Base-by-base conservation (phyloP, 2,888 invertebrate genomes). In the Apodemia zela region DNA sequence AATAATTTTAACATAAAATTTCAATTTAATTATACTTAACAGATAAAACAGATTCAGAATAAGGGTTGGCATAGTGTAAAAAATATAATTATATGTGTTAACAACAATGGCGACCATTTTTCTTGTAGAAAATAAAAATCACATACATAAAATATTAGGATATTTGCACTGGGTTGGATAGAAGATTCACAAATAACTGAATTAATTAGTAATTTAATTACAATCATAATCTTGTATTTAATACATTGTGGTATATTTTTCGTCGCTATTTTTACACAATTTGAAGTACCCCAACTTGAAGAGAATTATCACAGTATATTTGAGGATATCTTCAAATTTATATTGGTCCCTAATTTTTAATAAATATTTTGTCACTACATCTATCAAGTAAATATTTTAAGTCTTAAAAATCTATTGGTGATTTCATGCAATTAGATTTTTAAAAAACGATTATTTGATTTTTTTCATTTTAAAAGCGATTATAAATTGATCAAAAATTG, bases 261-360 rank as follows among this genome's bases (percentile, higher is more conserved):
- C 25, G 54, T 60, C 63, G 62, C 63, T 63, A 68, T 65, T 66
- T 62, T 62, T 69, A 67, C 66, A 75, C 67, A 79, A 84, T 85
- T 87, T 88, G 89, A 90, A 91, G 90, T 73, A 75, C 90, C 90
- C 82, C 90, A 88, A 82, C 77, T 85, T 85, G 84, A 85, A 87
- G 83, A 89, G 83, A 88, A 81, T 86, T 91, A 91, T 91, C 90
- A 91, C 90, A 91, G 90, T 89, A 89, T 83, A 79, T 82, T 81
- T 87, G 90, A 91, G 90, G 90, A 74, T 71, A 77, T 72, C 84
- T 90, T 85, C 90, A 90, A 89, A 87, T 79, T 71, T 73, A 68
- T 51, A 60, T 67, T 68, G 68, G 69, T 69, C 67, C 68, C 68
- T 69, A 67, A 63, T 64, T 66, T 60, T 65, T 59, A 67, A 64